Evolutionary conservation across 2,888 invertebrate species (phyloP).

Genomic region (Rhabditoides inermis): DNA sequence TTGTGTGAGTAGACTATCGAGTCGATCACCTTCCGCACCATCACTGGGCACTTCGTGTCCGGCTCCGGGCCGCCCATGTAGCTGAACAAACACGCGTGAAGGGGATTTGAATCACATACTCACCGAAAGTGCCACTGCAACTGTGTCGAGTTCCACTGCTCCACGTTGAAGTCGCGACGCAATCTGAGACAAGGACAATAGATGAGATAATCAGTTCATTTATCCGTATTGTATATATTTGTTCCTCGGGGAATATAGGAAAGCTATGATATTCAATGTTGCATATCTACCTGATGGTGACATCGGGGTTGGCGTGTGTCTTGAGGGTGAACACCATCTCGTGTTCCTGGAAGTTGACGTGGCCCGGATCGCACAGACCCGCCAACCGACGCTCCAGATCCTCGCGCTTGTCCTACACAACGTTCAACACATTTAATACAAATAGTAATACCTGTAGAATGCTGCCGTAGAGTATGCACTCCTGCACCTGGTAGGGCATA

Average conservation of each 20-base stretch:
- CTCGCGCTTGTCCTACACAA: too few relatives aligned
- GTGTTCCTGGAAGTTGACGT: slow-evolving; percentile 29
- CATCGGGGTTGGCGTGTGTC: slow-evolving; percentile 17
- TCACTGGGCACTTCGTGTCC: slow-evolving; percentile 26
- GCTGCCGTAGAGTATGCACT: slow-evolving; percentile 31
- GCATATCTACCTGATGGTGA: slow-evolving; percentile 22
- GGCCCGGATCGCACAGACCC: slow-evolving; percentile 33
- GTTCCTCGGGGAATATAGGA: too few relatives aligned
- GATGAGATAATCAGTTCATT: too few relatives aligned
- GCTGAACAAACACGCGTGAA: neutral
- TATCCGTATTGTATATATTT: too few relatives aligned
- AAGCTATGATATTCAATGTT: too few relatives aligned
- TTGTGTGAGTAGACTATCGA: slow-evolving; percentile 23
- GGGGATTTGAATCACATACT: too few relatives aligned
- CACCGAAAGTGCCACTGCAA: slow-evolving; percentile 27
- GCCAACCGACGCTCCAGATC: slow-evolving; percentile 25
- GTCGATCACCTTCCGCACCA: slow-evolving; percentile 33
- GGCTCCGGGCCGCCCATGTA: slow-evolving; percentile 25
- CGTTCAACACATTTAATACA: too few relatives aligned
- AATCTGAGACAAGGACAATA: slow-evolving; percentile 20
- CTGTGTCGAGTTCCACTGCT: slow-evolving; percentile 12
- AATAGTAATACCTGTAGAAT: too few relatives aligned
- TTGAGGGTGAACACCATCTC: slow-evolving; percentile 33
- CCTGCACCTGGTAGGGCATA: slow-evolving; percentile 22
- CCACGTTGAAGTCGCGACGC: slow-evolving; percentile 24